phyloP scores from a whole-genome alignment of 92 coral and sea anemone species.

The Porites rus region DNA sequence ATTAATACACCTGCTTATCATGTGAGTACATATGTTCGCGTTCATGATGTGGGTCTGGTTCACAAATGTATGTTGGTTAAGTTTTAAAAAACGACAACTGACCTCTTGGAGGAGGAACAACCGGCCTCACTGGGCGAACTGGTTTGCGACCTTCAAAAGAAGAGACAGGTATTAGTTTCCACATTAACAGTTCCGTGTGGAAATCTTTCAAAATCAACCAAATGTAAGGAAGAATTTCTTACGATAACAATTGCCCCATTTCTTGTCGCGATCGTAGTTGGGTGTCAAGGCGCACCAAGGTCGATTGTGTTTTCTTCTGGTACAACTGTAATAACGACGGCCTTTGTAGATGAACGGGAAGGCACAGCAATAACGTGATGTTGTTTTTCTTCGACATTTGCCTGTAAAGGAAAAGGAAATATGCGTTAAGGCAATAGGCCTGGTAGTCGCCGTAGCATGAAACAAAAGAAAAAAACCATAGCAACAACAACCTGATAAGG shows the following conservation, averaged over 20 bases:
- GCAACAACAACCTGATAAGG: background rate
- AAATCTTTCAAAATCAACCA: background rate
- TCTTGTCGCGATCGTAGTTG: conserved; percentile 68
- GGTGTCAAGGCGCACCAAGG: conserved; percentile 80
- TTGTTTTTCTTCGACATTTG: conserved; percentile 27
- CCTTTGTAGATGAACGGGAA: conserved; percentile 84
- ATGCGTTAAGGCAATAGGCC: background rate
- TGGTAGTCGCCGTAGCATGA: background rate
- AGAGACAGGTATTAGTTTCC: background rate
- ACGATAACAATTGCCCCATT: conserved; percentile 63
- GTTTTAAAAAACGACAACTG: background rate
- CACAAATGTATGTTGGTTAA: background rate
- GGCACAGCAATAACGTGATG: conserved; percentile 60
- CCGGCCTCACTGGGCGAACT: conserved; percentile 36
- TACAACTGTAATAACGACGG: conserved; percentile 66
- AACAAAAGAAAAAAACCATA: background rate
- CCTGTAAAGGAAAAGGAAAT: conserved; percentile 2
- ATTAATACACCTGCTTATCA: too few relatives aligned
- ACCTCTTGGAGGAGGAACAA: conserved; percentile 37
- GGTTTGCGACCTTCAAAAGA: conserved; percentile 34
- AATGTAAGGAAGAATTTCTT: background rate
- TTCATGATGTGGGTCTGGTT: too few relatives aligned
- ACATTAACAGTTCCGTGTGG: background rate
- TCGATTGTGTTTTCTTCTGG: conserved; percentile 46
- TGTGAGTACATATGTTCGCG: too few relatives aligned